These are phyloP conservation scores for Globia sparganii DNA, from an alignment of 2,888 invertebrate species.

Conservation along the genomic window DNA sequence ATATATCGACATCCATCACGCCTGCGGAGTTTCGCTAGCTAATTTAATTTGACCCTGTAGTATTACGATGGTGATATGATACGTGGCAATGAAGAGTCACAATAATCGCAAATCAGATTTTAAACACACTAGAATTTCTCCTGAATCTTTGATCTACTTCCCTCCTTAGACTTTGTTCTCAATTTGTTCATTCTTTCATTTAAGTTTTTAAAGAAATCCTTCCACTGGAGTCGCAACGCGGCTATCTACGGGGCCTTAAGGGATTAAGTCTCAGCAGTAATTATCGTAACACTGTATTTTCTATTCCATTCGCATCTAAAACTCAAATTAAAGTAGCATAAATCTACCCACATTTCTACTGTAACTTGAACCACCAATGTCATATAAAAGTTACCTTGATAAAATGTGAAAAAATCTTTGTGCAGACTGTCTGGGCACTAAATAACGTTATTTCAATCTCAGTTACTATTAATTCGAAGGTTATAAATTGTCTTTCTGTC, in stretches of 20 bases:
- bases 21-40: too few species aligned
- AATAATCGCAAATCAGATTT: too few species aligned
- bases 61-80: too few species aligned
- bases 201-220: neutral
- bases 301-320: neutral
- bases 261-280: neutral
- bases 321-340: slow-evolving; percentile 10
- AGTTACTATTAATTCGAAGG: slow-evolving; percentile 8
- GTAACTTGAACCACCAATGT: slow-evolving; percentile 17
- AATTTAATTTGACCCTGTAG: too few species aligned
- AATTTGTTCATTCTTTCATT: too few species aligned
- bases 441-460: slow-evolving; percentile 9
- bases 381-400: slow-evolving; percentile 45
- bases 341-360: slow-evolving; percentile 21
- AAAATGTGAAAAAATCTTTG: slow-evolving; percentile 23
- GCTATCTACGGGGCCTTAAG: neutral
- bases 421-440: slow-evolving; percentile 32
- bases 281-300: neutral
- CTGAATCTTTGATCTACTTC: neutral
- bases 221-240: neutral
- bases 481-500: slow-evolving; percentile 14
- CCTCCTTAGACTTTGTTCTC: neutral
- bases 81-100: too few species aligned
- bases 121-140: neutral
- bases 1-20: too few species aligned